These are phyloP conservation scores for Otolemur crassicaudatus DNA, from an alignment of 2,797 vertebrate species.

Conservation along the genomic window DNA sequence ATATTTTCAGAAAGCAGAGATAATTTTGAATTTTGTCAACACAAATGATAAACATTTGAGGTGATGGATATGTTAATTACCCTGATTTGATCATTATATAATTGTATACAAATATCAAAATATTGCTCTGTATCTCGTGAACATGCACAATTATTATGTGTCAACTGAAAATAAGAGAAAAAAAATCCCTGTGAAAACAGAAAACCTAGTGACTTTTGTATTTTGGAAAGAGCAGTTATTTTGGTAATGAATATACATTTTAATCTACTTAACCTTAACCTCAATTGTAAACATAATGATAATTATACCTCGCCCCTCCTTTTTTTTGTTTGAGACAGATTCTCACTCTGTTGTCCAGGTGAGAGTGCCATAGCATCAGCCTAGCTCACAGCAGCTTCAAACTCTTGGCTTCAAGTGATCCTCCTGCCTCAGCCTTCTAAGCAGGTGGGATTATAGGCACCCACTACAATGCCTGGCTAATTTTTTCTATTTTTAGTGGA, in stretches of 20 bases:
- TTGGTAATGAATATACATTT: background rate
- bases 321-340: too few relatives aligned
- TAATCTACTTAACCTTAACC: background rate
- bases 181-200: background rate
- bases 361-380: too few relatives aligned
- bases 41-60: background rate
- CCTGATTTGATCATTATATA: background rate
- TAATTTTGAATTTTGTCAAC: background rate
- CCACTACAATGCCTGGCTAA: too few relatives aligned
- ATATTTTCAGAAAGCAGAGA: background rate
- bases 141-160: background rate
- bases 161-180: background rate
- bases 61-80: background rate
- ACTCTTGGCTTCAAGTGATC: too few relatives aligned
- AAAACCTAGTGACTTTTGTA: background rate
- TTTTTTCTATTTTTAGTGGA: too few relatives aligned
- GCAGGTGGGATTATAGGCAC: too few relatives aligned
- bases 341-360: too few relatives aligned
- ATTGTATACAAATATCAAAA: background rate
- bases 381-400: too few relatives aligned
- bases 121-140: background rate
- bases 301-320: too few relatives aligned
- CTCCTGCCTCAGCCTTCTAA: too few relatives aligned
- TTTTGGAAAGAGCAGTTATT: slow-evolving; percentile 15
- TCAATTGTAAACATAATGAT: background rate